Evolutionary conservation across 2,888 invertebrate genomes (phyloP).

Genomic region (Protophormia terraenovae): DNA sequence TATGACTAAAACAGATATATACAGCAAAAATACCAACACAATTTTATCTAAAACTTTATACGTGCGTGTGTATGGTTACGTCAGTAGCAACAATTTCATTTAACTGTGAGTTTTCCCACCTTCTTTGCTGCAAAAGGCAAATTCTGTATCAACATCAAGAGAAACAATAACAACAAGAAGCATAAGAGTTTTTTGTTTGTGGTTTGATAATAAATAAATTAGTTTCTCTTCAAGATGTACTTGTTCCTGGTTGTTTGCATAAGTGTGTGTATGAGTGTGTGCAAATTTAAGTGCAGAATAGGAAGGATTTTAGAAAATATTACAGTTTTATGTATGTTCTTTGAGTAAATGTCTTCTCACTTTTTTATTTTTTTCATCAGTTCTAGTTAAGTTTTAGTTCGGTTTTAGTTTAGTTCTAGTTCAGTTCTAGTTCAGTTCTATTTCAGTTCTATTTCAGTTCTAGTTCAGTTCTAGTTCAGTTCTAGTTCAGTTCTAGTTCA

Average conservation of each 20-base stretch:
- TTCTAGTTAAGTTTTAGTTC: too few relatives aligned
- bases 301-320: too few relatives aligned
- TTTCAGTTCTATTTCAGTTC: too few relatives aligned
- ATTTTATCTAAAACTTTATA: not conserved
- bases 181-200: constrained; percentile 24
- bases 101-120: constrained; percentile 1
- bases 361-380: too few relatives aligned
- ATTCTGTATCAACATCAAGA: not conserved
- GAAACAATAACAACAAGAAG: constrained; percentile 1
- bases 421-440: too few relatives aligned
- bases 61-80: not conserved
- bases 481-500: too few relatives aligned
- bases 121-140: not conserved
- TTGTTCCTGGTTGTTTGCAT: not conserved
- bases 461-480: too few relatives aligned
- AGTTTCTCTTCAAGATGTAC: constrained; percentile 41
- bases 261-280: not conserved
- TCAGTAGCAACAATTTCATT: constrained; percentile 12
- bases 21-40: not conserved
- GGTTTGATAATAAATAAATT: constrained; percentile 63
- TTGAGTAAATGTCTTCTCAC: too few relatives aligned
- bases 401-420: too few relatives aligned
- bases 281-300: too few relatives aligned
- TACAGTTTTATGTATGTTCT: too few relatives aligned
- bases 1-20: constrained; percentile 5